Base-by-base conservation (phyloP, 2,797 vertebrate species). In the Peromyscus melanophrys region DNA sequence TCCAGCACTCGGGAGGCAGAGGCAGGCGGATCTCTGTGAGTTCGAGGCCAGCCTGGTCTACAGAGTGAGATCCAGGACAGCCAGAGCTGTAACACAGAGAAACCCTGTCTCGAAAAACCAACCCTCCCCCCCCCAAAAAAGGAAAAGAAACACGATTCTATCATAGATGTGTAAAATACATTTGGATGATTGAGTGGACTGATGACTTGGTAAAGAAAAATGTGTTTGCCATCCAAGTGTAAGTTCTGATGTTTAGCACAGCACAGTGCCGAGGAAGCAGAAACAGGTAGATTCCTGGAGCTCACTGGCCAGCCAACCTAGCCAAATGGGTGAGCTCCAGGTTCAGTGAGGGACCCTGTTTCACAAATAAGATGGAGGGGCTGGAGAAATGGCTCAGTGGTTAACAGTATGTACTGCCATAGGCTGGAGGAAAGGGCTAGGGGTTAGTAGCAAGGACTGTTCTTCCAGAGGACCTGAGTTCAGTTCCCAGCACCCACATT, bases 91-190 rank as follows among this genome's bases (percentile, higher is more conserved):
- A 16, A 55, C 16, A 55, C 16, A 55, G 55, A 55, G 55, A 55
- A 17, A 55, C 16, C 1, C 4, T 55, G 16, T 55, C 55, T 17
- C 1, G 14, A 55, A 55, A 55, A 12, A 16, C 14, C 13, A 4
- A 16, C 14, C 49, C 40, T 4, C 40, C 40, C 40, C 40, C 40
- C 40, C 40, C 40, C 14, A 55, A 17, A 55, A 52, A 52, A 52
- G 92, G 82, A 84, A 63, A 82, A 17, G 27, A 57, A 59, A 87
- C 10, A 86, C 8, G 61, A 95, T 67, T 37, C 19, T 81, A 89
- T 55, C 69, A 90, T 13, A 92, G 43, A 89, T 86, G 29, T 73
- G 77, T 55, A 89, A 94, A 90, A 73, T 34, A 17, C 27, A 92
- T 83, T 87, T 90, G 46, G 13, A 67, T 34, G 29, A 63, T 2